Evolutionary conservation across 2,888 invertebrate genomes (phyloP).

Genomic region (Sthenelais limicola): DNA sequence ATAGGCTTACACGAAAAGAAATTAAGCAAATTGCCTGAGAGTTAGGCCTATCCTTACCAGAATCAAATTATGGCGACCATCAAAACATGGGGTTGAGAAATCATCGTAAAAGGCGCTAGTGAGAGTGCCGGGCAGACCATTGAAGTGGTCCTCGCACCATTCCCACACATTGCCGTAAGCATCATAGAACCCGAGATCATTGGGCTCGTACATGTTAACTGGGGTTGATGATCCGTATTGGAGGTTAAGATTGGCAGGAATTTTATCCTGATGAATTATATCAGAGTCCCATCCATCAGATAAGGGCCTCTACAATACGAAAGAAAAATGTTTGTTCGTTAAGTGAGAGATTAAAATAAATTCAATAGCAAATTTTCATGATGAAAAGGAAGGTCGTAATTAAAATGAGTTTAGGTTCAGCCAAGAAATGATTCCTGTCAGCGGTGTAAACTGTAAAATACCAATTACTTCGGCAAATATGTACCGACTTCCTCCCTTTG

Average conservation of each 20-base stretch:
- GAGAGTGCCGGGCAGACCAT: constrained; percentile 64
- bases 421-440: too few species aligned
- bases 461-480: too few species aligned
- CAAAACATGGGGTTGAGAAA: constrained; percentile 69
- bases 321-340: too few species aligned
- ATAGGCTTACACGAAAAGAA: too few species aligned
- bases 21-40: neutral
- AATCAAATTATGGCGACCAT: constrained; percentile 69
- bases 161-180: constrained; percentile 70
- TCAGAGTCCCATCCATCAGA: constrained; percentile 53
- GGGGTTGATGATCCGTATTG: constrained; percentile 68
- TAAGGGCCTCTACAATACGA: constrained; percentile 53
- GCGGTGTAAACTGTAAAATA: too few species aligned
- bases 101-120: constrained; percentile 69
- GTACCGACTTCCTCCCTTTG: too few species aligned
- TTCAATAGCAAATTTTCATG: too few species aligned
- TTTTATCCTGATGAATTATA: constrained; percentile 59
- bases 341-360: too few species aligned
- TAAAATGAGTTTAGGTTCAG: too few species aligned
- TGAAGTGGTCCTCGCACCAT: constrained; percentile 71
- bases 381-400: too few species aligned
- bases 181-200: constrained; percentile 65
- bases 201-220: constrained; percentile 65
- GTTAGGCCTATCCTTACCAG: constrained; percentile 57
- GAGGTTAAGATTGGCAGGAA: constrained; percentile 62